These are phyloP conservation scores for Microplitis demolitor DNA, from an alignment of 1,140 invertebrate species.

Conservation along the genomic window DNA sequence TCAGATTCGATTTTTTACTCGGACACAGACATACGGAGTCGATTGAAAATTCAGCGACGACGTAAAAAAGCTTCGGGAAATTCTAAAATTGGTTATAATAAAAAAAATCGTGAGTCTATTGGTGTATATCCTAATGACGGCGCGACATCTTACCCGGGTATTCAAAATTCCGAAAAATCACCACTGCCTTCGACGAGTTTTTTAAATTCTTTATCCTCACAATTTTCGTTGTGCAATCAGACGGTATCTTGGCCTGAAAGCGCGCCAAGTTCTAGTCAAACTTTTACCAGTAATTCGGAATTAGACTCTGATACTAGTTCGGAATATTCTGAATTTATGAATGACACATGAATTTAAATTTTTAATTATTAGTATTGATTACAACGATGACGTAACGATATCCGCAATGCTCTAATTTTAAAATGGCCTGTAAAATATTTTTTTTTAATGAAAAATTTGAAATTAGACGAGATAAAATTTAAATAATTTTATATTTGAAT, in stretches of 20 bases:
- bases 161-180: conserved; percentile 53
- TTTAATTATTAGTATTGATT: conserved; percentile 3
- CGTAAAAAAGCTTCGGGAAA: conserved; percentile 49
- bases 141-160: conserved; percentile 40
- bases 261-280: conserved; percentile 55
- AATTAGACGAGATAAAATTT: too few species aligned
- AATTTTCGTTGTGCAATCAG: conserved; percentile 55
- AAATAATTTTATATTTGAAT: too few species aligned
- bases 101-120: conserved; percentile 43
- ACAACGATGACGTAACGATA: neutral
- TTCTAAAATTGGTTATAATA: conserved; percentile 42
- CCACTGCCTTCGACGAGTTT: conserved; percentile 59
- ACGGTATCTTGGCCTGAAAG: conserved; percentile 56
- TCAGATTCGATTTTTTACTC: conserved; percentile 58
- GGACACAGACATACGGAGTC: conserved; percentile 54
- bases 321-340: conserved; percentile 59
- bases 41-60: conserved; percentile 46
- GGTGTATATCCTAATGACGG: conserved; percentile 26
- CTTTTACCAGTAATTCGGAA: conserved; percentile 59
- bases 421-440: neutral
- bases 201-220: conserved; percentile 55
- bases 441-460: neutral
- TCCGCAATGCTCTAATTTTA: neutral
- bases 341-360: conserved; percentile 46
- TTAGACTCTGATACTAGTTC: conserved; percentile 57